These are phyloP conservation scores for Pseudochirops cupreus DNA, from an alignment of 2,797 vertebrate genomes.

Conservation along the genomic window DNA sequence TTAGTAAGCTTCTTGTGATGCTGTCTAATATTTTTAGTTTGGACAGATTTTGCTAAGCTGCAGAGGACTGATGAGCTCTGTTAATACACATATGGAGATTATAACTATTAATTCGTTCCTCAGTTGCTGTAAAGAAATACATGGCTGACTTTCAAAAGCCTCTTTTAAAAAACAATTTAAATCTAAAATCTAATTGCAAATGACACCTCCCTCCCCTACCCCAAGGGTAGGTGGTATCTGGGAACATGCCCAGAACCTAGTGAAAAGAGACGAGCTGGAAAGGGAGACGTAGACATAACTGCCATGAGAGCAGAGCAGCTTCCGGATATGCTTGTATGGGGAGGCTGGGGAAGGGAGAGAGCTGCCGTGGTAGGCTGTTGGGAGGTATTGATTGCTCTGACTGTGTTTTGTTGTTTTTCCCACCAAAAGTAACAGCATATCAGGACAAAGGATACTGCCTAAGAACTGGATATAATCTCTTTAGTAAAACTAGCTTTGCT, in stretches of 20 bases:
- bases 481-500: not conserved
- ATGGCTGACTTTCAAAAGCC: slow-evolving; percentile 34
- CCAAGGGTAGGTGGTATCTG: slow-evolving; percentile 31
- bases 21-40: slow-evolving; percentile 82
- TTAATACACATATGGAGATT: slow-evolving; percentile 78
- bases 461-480: slow-evolving; percentile 24
- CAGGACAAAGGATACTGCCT: slow-evolving; percentile 39
- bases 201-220: slow-evolving; percentile 17
- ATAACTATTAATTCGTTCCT: slow-evolving; percentile 77
- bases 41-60: slow-evolving; percentile 82
- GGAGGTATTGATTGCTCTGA: not conserved
- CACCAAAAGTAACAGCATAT: slow-evolving; percentile 26
- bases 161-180: slow-evolving; percentile 33
- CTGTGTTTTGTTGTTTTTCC: not conserved
- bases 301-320: not conserved
- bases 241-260: slow-evolving; percentile 35
- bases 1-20: slow-evolving; percentile 61
- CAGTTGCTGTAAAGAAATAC: slow-evolving; percentile 65
- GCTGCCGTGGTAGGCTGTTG: slow-evolving; percentile 5
- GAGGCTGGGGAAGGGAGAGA: not conserved
- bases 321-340: not conserved
- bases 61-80: slow-evolving; percentile 73
- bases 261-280: slow-evolving; percentile 17
- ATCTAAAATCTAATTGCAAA: slow-evolving; percentile 55
- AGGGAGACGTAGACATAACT: not conserved